phyloP scores from a whole-genome alignment of 64 coral and sea anemone genomes.

The Hydrozoanthus tunicans region DNA sequence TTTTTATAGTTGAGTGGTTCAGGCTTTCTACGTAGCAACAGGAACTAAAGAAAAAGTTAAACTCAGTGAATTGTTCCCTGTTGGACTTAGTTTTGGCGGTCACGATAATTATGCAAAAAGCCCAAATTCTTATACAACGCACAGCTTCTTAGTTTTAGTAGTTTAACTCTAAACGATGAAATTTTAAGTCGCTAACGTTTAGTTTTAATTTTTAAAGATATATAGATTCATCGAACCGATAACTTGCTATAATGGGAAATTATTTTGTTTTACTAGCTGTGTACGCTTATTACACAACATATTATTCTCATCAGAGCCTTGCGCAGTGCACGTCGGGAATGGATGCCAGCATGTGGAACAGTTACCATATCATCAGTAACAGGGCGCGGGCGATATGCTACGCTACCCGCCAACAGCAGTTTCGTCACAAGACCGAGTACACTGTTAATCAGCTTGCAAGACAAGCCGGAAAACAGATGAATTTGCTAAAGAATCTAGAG shows the following conservation, averaged over 20 bases:
- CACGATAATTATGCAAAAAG: too few relatives aligned
- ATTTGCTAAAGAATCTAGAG: conserved; percentile 48
- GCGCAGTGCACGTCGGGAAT: conserved; percentile 67
- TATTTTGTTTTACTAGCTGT: background rate
- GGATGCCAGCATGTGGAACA: conserved; percentile 68
- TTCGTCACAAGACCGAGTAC: conserved; percentile 65
- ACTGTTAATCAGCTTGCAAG: conserved; percentile 58
- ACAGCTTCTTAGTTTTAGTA: too few relatives aligned
- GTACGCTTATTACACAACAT: background rate
- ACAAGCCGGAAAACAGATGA: conserved; percentile 59
- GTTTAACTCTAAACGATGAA: too few relatives aligned
- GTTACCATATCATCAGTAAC: conserved; percentile 70
- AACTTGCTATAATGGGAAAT: too few relatives aligned
- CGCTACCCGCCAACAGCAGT: conserved; percentile 64
- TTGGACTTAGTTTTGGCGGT: too few relatives aligned
- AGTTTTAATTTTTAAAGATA: too few relatives aligned
- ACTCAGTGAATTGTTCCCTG: too few relatives aligned
- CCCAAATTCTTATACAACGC: too few relatives aligned
- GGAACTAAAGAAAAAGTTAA: too few relatives aligned
- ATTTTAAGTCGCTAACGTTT: too few relatives aligned
- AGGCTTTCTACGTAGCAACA: too few relatives aligned
- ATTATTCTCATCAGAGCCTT: conserved; percentile 20
- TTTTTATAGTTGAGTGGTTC: too few relatives aligned
- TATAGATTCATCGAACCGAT: background rate
- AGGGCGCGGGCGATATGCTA: conserved; percentile 65